Percentiles rank a stretch among this genome's conserved stretches.
These are phyloP conservation scores for Anthopleura xanthogrammica DNA, from an alignment of 92 coral and sea anemone species.

Conservation along the genomic window DNA sequence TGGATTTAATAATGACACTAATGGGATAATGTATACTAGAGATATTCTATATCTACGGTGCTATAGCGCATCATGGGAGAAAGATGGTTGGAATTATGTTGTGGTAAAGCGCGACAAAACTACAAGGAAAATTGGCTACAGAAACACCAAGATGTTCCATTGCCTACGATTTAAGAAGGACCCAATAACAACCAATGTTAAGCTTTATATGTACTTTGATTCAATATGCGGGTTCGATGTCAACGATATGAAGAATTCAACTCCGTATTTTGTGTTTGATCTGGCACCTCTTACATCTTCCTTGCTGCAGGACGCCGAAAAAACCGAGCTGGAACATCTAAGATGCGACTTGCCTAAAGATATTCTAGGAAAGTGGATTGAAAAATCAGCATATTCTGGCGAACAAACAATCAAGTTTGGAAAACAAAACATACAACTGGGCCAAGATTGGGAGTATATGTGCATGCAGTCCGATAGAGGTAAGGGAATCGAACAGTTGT, in stretches of 20 bases:
- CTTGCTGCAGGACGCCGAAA: neutral
- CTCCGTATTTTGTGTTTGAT: neutral
- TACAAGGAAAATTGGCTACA: neutral
- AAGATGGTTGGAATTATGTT: slow-evolving; percentile 21
- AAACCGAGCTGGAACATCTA: slow-evolving; percentile 5
- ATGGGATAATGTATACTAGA: neutral
- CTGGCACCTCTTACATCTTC: neutral
- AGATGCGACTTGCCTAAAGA: slow-evolving; percentile 32
- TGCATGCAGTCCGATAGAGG: slow-evolving; percentile 17
- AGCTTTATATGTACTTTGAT: slow-evolving; percentile 1
- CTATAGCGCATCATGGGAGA: slow-evolving; percentile 31
- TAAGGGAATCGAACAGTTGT: neutral
- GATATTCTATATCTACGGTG: neutral
- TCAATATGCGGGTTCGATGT: neutral
- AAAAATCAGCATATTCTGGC: slow-evolving; percentile 33
- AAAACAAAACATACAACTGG: neutral
- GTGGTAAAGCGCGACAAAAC: slow-evolving; percentile 7
- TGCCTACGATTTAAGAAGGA: slow-evolving; percentile 3
- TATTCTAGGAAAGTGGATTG: slow-evolving; percentile 30
- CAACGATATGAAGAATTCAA: neutral
- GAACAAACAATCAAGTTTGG: slow-evolving; percentile 24
- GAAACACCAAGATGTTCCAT: slow-evolving; percentile 6
- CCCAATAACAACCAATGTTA: neutral
- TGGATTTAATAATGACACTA: neutral
- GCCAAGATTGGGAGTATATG: slow-evolving; percentile 20